A percentile compares a stretch with the other conserved stretches of the same genome.
phyloP scores from a whole-genome alignment of 2,888 invertebrate genomes.

The Dastarcus helophoroides region DNA sequence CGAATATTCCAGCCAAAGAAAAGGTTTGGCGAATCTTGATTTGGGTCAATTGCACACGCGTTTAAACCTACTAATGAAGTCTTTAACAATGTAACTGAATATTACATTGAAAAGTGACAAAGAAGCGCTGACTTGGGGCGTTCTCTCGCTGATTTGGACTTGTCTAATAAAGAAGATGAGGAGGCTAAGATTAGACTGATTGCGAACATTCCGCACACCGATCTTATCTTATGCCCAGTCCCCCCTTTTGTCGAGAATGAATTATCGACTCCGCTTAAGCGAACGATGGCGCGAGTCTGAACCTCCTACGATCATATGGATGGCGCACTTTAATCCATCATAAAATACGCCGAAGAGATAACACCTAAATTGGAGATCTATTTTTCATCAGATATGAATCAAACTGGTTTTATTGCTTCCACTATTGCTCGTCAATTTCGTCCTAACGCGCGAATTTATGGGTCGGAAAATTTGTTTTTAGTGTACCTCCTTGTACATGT shows the following conservation, averaged over 20 bases:
- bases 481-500: no score
- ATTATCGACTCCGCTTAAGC: conserved; percentile 23
- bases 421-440: no score
- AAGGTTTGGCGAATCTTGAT: no score
- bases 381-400: conserved; percentile 5
- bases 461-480: no score
- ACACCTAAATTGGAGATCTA: conserved; percentile 9
- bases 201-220: conserved; percentile 26
- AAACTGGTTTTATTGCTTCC: no score
- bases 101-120: conserved; percentile 4
- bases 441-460: no score
- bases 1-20: no score
- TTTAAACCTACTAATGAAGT: no score
- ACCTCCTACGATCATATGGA: conserved; percentile 19
- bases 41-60: no score
- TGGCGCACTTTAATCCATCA: conserved; percentile 24
- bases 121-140: conserved; percentile 11
- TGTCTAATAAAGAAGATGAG: conserved; percentile 28
- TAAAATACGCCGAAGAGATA: conserved; percentile 22
- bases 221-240: conserved; percentile 24
- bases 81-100: no score
- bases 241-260: conserved; percentile 23
- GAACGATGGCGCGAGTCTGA: conserved; percentile 18
- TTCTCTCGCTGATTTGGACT: conserved; percentile 18
- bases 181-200: conserved; percentile 26